Evolutionary conservation across 1,140 invertebrate species (phyloP), one percentile per base, ranked within the genome.

Genomic region (Caenorhabditis latens): DNA sequence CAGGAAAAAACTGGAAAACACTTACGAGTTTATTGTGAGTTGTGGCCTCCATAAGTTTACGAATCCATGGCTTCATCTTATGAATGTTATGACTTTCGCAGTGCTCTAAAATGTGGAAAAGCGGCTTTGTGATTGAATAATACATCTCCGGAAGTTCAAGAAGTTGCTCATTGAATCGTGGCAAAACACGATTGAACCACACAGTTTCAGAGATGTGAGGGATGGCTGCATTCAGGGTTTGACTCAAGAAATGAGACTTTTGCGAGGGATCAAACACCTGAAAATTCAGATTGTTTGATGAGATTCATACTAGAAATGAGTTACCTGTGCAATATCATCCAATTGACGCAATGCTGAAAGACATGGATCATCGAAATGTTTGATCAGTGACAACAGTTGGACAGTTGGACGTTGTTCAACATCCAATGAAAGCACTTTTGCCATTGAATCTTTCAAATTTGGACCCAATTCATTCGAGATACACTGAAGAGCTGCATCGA

Each of bases 71-170:
- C 32, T 89, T 86, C 84, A 92, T 86, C 82, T 89, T 90, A 57
- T 91, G 88, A 63, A 92, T 92, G 57, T 92, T 92, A 84, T 92
- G 91, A 71, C 87, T 89, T 71, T 92, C 91, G 61, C 91, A 92
- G 83, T 91, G 87, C 16, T 88, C 87, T 7, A 92, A 86, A 84
- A 92, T 92, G 83, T 89, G 90, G n/a, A 89, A 83, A 16, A 92
- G 87, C 4, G 91, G 91, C 48, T 90, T 87, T 14, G 92, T 83
- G 21, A 92, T 43, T 11, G 90, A 83, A 8, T 88, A 87, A 48
- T 88, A 91, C 8, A 92, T 46, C 43, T 92, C 91, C 43, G 71
- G 75, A n/a, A 84, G 87, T 7, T 92, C 91, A 42, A 58, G 32
- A 8, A 92, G 83, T 58, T 91, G 86, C 61, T 92, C 91, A 79